Percentiles rank a stretch among this genome's conserved stretches.
phyloP scores from a whole-genome alignment of 2,797 vertebrate species.

The Lateolabrax maculatus region DNA sequence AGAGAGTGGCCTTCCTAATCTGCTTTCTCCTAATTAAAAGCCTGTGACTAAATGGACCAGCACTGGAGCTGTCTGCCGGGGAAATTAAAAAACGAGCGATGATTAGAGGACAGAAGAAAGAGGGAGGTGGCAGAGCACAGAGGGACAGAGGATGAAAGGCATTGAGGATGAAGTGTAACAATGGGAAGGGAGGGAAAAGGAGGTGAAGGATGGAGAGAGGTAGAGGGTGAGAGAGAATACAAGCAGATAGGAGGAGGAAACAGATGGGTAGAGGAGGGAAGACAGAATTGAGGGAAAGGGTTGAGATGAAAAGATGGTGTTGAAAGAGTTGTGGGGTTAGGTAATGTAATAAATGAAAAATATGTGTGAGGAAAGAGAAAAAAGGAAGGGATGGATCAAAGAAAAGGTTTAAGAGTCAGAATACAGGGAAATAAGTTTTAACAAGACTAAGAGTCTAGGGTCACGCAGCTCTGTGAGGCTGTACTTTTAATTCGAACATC shows the following conservation, averaged over 20 bases:
- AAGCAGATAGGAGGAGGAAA: slow-evolving; percentile 8
- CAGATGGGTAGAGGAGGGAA: background rate
- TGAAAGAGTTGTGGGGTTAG: background rate
- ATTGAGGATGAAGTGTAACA: slow-evolving; percentile 28
- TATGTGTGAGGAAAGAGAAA: background rate
- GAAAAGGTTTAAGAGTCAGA: background rate
- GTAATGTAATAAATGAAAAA: slow-evolving; percentile 11
- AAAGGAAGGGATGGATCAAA: background rate
- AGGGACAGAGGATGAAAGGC: slow-evolving; percentile 49
- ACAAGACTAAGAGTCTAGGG: background rate
- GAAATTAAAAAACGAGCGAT: slow-evolving; percentile 73
- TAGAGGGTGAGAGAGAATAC: background rate
- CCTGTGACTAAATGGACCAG: slow-evolving; percentile 78
- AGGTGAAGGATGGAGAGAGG: slow-evolving; percentile 18
- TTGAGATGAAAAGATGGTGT: background rate
- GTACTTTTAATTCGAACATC: background rate
- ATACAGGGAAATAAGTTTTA: background rate
- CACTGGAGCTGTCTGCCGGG: slow-evolving; percentile 67
- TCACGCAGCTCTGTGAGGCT: background rate
- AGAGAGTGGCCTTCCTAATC: slow-evolving; percentile 74
- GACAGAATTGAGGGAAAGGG: background rate
- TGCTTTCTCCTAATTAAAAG: slow-evolving; percentile 79
- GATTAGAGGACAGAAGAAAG: slow-evolving; percentile 70
- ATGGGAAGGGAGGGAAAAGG: slow-evolving; percentile 7
- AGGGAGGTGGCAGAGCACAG: slow-evolving; percentile 33